These are phyloP conservation scores for Cephus pulcher DNA, from an alignment of 2,888 invertebrate genomes.

Conservation along the genomic window DNA sequence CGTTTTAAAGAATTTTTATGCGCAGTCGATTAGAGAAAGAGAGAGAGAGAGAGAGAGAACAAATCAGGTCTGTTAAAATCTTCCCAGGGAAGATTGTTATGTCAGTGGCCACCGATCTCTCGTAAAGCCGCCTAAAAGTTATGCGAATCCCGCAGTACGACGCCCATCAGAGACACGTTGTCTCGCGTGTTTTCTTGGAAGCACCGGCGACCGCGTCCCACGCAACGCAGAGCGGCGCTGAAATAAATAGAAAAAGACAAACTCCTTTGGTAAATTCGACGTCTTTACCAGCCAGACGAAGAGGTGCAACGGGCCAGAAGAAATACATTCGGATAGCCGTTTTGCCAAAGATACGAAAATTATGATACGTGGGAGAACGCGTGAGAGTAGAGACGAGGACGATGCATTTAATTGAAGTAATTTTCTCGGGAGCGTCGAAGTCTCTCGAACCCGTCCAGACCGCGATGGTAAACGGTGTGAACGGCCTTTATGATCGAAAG, in stretches of 20 bases:
- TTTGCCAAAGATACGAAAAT: not conserved
- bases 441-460: not conserved
- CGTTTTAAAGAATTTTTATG: not conserved
- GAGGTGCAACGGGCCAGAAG: too few relatives aligned
- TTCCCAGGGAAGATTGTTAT: not conserved
- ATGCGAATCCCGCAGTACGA: not conserved
- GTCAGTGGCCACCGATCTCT: not conserved
- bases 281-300: not conserved
- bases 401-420: not conserved
- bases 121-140: not conserved
- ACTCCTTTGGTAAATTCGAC: not conserved
- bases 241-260: not conserved
- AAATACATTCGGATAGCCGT: not conserved
- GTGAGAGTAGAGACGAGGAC: too few relatives aligned
- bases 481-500: slow-evolving; percentile 40
- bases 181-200: not conserved
- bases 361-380: too few relatives aligned
- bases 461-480: slow-evolving; percentile 24
- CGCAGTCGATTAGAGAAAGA: not conserved
- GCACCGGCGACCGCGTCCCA: not conserved
- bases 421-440: not conserved
- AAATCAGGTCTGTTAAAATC: not conserved
- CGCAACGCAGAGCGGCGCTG: not conserved
- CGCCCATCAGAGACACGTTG: slow-evolving; percentile 1
- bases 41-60: not conserved